Base-by-base conservation (phyloP, 2,797 vertebrate genomes). In the Xyrichtys novacula region DNA sequence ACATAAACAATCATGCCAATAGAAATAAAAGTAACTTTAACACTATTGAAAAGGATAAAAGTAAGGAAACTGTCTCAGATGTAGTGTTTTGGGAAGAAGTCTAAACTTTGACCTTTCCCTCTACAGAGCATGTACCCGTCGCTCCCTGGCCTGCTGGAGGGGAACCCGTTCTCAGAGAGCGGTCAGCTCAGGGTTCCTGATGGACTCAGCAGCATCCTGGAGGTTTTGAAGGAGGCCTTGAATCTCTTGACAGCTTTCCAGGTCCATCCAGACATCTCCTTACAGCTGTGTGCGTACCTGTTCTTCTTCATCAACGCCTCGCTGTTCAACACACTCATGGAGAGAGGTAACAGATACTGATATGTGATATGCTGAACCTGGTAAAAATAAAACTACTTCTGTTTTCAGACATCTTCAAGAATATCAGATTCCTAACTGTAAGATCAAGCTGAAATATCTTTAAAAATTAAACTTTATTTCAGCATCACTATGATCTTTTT, bases 291-390 rank as follows among this genome's bases (percentile, higher is more conserved):
- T 6, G 89, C 92, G 40, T 95, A 94, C 85, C 88, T 95, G 57
- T 93, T 95, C 88, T 95, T 95, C 91, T 95, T 95, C 89, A 94
- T 93, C 84, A 95, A 95, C 5, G 93, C 94, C 0, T 95, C 94
- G 1, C 86, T 95, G 59, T 95, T 95, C 91, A 95, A 95, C 72
- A 67, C 90, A 1, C 93, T 95, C 54, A 95, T 95, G 94, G 94
- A 95, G 76, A 85, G 92, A 93, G 94, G 94, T 94, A 36, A 16
- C 6, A n/a, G n/a, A n/a, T n/a, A n/a, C n/a, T n/a, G n/a, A n/a
- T n/a, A n/a, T n/a, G n/a, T n/a, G n/a, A n/a, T n/a, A n/a, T n/a
- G n/a, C n/a, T n/a, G n/a, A n/a, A n/a, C n/a, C n/a, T n/a, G n/a
- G n/a, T n/a, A n/a, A n/a, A n/a, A n/a, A n/a, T n/a, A n/a, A n/a